These are phyloP conservation scores for Sphinx pinastri DNA, from an alignment of 2,888 invertebrate genomes.

Conservation along the genomic window DNA sequence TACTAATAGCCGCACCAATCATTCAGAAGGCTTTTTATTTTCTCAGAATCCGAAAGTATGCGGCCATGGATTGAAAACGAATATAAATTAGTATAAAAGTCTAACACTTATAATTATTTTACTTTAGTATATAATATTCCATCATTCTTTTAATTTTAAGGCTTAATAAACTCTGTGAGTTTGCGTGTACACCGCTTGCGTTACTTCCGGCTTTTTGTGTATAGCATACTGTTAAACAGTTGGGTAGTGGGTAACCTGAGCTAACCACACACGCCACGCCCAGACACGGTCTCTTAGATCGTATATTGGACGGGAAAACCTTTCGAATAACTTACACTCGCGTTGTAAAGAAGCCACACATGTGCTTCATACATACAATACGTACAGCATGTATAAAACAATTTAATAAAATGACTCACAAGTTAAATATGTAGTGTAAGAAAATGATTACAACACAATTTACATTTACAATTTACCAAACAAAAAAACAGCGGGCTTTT, in stretches of 20 bases:
- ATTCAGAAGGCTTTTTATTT: constrained; percentile 30
- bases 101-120: not conserved
- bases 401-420: not conserved
- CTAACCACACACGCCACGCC: constrained; percentile 44
- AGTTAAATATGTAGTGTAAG: not conserved
- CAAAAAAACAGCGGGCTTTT: constrained; percentile 22
- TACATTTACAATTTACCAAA: not conserved
- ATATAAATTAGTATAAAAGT: not conserved
- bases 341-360: constrained; percentile 69
- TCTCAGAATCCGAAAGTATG: constrained; percentile 28
- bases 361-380: constrained; percentile 34
- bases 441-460: not conserved
- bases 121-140: not conserved
- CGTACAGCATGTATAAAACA: not conserved
- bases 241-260: constrained; percentile 49
- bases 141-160: not conserved
- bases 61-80: constrained; percentile 18
- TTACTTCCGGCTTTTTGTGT: constrained; percentile 30
- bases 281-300: constrained; percentile 32
- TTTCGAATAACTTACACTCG: constrained; percentile 65
- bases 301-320: constrained; percentile 65
- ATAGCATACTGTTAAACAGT: constrained; percentile 29
- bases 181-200: constrained; percentile 17
- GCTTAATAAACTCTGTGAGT: not conserved
- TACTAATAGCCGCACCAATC: constrained; percentile 27